These are phyloP conservation scores for Rhombomys opimus DNA, from an alignment of 2,113 vertebrate species.

Conservation along the genomic window DNA sequence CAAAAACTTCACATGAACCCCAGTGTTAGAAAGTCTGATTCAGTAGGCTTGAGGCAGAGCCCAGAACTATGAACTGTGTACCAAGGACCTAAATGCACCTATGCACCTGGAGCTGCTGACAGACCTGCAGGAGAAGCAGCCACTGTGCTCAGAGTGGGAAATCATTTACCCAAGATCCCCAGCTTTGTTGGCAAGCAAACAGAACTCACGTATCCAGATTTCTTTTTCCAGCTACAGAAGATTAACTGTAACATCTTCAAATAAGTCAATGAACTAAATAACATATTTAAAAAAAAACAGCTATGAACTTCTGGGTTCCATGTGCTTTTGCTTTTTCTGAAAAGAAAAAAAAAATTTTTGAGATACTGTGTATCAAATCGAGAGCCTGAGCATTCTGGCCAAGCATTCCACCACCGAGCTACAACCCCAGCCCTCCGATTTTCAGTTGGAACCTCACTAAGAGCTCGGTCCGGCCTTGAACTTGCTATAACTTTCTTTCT, in stretches of 20 bases:
- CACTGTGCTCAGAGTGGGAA: not conserved
- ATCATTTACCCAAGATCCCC: not conserved
- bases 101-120: not conserved
- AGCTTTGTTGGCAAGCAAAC: not conserved
- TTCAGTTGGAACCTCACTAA: not conserved
- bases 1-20: not conserved
- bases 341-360: conserved; percentile 10
- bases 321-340: not conserved
- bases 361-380: not conserved
- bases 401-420: not conserved
- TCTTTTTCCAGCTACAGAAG: not conserved
- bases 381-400: not conserved
- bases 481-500: too few relatives aligned
- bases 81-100: not conserved
- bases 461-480: not conserved
- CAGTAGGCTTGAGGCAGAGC: not conserved
- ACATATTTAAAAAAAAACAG: not conserved
- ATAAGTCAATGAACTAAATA: conserved; percentile 19
- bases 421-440: not conserved
- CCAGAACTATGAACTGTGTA: not conserved
- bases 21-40: not conserved
- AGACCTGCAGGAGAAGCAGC: not conserved
- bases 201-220: not conserved
- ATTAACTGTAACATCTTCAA: conserved; percentile 4
- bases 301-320: conserved; percentile 19